Conservation (phyloP, 2,888 invertebrate genomes). For the Hedychridium roseum region DNA sequence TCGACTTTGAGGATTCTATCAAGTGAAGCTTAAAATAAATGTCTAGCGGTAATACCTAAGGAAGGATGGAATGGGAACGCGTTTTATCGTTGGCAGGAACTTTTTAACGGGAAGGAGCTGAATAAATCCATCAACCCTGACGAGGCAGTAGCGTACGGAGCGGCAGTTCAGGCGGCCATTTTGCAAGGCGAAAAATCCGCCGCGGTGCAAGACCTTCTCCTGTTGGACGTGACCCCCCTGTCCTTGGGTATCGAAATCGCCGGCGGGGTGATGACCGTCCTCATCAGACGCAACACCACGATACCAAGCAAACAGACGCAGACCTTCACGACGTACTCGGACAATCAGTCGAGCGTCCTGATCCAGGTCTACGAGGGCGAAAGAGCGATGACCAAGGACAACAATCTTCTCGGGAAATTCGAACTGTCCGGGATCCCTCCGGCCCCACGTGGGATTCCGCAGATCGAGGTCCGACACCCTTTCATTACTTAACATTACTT, state of each 20-base stretch:
- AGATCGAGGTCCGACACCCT: slow-evolving; percentile 81
- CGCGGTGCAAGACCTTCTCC: slow-evolving; percentile 86
- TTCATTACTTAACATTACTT: too few species aligned
- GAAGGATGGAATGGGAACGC: too few species aligned
- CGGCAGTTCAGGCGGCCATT: slow-evolving; percentile 93
- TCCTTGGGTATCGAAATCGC: slow-evolving; percentile 89
- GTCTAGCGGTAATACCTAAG: too few species aligned
- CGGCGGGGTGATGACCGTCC: slow-evolving; percentile 91
- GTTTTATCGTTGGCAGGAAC: slow-evolving; percentile 69
- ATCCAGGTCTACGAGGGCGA: slow-evolving; percentile 94
- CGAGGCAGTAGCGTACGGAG: slow-evolving; percentile 94
- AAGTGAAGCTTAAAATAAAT: too few species aligned
- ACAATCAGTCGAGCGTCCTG: slow-evolving; percentile 94
- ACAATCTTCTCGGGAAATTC: slow-evolving; percentile 94
- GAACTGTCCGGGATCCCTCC: slow-evolving; percentile 95
- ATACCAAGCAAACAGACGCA: slow-evolving; percentile 96
- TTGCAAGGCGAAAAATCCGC: slow-evolving; percentile 88
- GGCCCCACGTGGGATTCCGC: slow-evolving; percentile 85
- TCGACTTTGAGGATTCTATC: too few species aligned
- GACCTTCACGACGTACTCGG: slow-evolving; percentile 94
- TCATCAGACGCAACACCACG: slow-evolving; percentile 95
- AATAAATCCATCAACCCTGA: slow-evolving; percentile 96
- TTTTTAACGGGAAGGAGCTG: slow-evolving; percentile 86
- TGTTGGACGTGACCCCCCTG: slow-evolving; percentile 89
- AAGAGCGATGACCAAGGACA: slow-evolving; percentile 92